Base-by-base conservation (phyloP, 2,797 vertebrate species). In the Cyclura pinguis region DNA sequence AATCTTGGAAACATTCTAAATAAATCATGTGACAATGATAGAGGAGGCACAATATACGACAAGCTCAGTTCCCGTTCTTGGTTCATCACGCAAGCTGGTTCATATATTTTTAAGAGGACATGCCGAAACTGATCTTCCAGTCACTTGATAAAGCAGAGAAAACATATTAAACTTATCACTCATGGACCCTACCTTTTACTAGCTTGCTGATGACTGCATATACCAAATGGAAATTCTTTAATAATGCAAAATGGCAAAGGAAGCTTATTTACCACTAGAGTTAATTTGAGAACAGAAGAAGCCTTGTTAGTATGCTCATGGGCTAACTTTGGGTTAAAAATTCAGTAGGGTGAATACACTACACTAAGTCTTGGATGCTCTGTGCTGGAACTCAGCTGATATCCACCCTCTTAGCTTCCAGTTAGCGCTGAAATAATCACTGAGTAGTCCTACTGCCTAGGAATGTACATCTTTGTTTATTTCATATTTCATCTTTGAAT, bases 31-130 rank as follows among this genome's bases (percentile, higher is more conserved):
- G 95, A 91, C n/a, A 59, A 38, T 90, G 94, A 92, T 91, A 94
- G 62, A 92, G 81, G 85, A 93, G 92, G 84, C 24, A 83, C 55
- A 38, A 78, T 0, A 84, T 0, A 1, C 42, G 0, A 1, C 38
- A 24, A 91, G n/a, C 5, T 4, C 67, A 6, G 24, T 59, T 93
- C 67, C 88, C 0, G 0, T 57, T 85, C 92, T 88, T 14, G 78
- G 86, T 92, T 92, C 85, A 91, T 93, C 73, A 93, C 4, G 59
- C 86, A 76, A 91, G 87, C 24, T 3, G 57, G 95, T 91, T 96
- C 96, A 94, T 97, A 92, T 92, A 97, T 97, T 96, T 97, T 97
- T 97, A 94, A 97, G 89, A 90, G 52, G 57, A 64, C 82, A 80
- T 82, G 82, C 86, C 88, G 89, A 77, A n/a, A 93, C 82, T 1